These are phyloP conservation scores for Chamaetylas fuelleborni DNA, from an alignment of 2,113 vertebrate species.

Conservation along the genomic window DNA sequence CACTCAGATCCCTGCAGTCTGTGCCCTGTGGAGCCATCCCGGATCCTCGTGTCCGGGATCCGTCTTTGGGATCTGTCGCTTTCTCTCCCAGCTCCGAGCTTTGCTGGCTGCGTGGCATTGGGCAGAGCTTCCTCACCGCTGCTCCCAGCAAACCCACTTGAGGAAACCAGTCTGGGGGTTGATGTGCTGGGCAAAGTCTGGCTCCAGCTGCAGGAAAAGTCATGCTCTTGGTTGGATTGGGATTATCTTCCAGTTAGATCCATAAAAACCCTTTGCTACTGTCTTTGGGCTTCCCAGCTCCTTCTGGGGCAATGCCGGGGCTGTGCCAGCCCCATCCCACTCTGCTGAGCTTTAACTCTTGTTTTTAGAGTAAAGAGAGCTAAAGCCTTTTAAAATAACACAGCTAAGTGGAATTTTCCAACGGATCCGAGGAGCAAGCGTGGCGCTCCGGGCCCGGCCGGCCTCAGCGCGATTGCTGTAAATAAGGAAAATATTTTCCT, in stretches of 20 bases:
- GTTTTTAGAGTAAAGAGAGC: conserved; percentile 19
- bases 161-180: background rate
- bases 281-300: background rate
- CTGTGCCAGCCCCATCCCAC: background rate
- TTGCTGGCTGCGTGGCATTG: fast-evolving
- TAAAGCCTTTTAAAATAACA: conserved; percentile 28
- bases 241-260: background rate
- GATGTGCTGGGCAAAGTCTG: background rate
- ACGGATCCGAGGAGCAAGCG: background rate
- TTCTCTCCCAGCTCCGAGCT: background rate
- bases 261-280: fast-evolving
- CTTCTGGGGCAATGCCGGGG: background rate
- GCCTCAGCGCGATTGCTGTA: background rate
- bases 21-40: fast-evolving
- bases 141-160: background rate
- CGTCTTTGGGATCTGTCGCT: fast-evolving
- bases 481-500: conserved; percentile 6
- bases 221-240: background rate
- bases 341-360: background rate
- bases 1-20: fast-evolving
- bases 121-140: background rate
- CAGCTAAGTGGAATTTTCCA: conserved; percentile 14
- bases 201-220: background rate
- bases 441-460: fast-evolving
- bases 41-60: fast-evolving